Conservation (phyloP, 37 sponge, comb jelly and placozoan species). For the Cladorhizidae sp. region DNA sequence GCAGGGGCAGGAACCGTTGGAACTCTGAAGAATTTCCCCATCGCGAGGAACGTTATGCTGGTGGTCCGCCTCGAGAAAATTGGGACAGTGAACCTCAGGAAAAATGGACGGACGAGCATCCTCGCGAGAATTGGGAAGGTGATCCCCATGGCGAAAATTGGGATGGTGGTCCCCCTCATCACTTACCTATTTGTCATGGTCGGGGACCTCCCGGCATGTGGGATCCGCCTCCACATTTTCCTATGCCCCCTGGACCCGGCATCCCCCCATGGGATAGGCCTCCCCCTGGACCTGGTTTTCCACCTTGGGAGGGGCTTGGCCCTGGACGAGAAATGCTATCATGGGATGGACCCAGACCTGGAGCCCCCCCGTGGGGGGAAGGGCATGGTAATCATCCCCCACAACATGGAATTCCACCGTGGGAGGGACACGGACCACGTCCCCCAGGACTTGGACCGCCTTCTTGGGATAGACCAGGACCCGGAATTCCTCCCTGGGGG, state of each 20-base stretch:
- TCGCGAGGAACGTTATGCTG: too few relatives aligned
- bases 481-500: not conserved
- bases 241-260: conserved; percentile 33
- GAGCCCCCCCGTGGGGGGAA: too few relatives aligned
- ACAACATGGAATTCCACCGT: too few relatives aligned
- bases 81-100: not conserved
- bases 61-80: not conserved
- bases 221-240: conserved; percentile 12
- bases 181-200: conserved; percentile 20
- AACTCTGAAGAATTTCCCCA: too few relatives aligned
- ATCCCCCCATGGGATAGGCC: conserved; percentile 26
- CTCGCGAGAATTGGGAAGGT: not conserved
- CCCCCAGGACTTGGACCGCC: not conserved
- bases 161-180: not conserved
- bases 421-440: too few relatives aligned
- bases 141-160: not conserved
- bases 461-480: not conserved
- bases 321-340: conserved; percentile 9
- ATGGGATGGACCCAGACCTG: too few relatives aligned
- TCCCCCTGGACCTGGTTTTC: conserved; percentile 19
- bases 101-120: not conserved
- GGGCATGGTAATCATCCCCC: too few relatives aligned
- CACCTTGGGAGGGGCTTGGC: conserved; percentile 8
- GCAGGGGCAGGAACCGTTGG: too few relatives aligned
- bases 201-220: conserved; percentile 8